Percentiles rank a stretch among this genome's conserved stretches.
Conservation (phyloP, 2,113 vertebrate species). For the Trogon surrucura region DNA sequence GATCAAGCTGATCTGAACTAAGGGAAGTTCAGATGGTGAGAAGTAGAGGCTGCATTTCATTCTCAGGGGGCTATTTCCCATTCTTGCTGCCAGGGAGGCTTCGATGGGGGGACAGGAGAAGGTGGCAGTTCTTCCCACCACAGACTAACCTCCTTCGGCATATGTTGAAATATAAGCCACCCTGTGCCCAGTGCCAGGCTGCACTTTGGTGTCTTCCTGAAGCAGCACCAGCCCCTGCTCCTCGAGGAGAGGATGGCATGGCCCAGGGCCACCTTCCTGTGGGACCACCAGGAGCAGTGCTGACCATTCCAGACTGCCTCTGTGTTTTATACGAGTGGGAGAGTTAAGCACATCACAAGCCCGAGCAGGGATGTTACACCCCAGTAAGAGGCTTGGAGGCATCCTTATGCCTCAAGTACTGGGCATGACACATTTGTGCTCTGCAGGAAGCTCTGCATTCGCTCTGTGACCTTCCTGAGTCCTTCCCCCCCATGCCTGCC, state of each 20-base stretch:
- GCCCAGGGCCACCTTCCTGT: neutral
- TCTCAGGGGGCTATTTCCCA: neutral
- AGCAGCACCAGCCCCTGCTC: neutral
- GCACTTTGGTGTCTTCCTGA: neutral
- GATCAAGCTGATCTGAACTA: neutral
- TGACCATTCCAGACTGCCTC: neutral
- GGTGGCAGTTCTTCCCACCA: neutral
- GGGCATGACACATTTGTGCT: neutral
- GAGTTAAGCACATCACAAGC: neutral
- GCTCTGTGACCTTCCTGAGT: neutral
- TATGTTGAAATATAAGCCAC: accelerated
- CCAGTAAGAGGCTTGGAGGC: neutral
- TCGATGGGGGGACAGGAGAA: accelerated
- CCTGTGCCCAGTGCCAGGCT: accelerated
- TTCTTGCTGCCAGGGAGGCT: neutral
- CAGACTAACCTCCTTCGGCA: accelerated
- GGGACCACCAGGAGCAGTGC: neutral
- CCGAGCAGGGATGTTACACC: neutral
- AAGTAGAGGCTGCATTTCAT: neutral
- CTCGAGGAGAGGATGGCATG: accelerated
- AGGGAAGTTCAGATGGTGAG: neutral
- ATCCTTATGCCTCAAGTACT: neutral
- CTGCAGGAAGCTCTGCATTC: neutral
- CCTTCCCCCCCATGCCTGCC: neutral
- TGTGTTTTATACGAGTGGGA: neutral